A percentile compares a stretch with the other conserved stretches of the same genome.
These are phyloP conservation scores for Micrasema longulum DNA, from an alignment of 1,140 invertebrate species.

Conservation along the genomic window DNA sequence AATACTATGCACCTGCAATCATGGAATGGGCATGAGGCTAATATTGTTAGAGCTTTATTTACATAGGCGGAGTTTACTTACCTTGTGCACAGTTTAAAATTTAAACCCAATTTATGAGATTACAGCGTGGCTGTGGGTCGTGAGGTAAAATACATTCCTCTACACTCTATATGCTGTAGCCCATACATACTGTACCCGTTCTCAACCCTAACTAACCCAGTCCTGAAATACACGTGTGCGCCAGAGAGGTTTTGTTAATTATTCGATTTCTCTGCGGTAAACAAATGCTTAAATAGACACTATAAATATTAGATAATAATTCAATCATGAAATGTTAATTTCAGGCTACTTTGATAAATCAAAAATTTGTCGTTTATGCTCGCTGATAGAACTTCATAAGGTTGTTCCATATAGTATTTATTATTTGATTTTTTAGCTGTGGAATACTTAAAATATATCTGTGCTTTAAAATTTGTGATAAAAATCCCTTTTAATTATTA, in stretches of 20 bases:
- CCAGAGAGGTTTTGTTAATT: background rate
- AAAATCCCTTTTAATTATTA: too few relatives aligned
- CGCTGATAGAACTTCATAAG: too few relatives aligned
- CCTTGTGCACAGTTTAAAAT: constrained; percentile 49
- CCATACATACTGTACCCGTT: too few relatives aligned
- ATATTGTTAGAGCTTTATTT: constrained; percentile 39
- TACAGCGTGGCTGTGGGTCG: background rate
- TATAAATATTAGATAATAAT: too few relatives aligned
- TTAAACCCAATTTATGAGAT: constrained; percentile 53
- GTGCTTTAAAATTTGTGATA: too few relatives aligned
- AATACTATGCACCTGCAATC: constrained; percentile 16
- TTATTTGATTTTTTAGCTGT: too few relatives aligned
- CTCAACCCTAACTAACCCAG: background rate
- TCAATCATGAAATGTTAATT: too few relatives aligned
- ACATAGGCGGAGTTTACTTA: constrained; percentile 34
- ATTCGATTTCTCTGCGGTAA: background rate
- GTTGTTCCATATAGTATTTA: too few relatives aligned
- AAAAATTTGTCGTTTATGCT: too few relatives aligned
- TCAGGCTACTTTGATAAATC: too few relatives aligned
- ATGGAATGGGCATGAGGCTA: constrained; percentile 4
- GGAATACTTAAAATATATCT: too few relatives aligned
- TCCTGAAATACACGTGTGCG: background rate
- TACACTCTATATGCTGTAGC: too few relatives aligned
- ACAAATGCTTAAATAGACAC: background rate
- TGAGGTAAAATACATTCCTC: constrained; percentile 6